These are phyloP conservation scores for Gasteruption jaculator DNA, from an alignment of 2,888 invertebrate species.

Conservation along the genomic window DNA sequence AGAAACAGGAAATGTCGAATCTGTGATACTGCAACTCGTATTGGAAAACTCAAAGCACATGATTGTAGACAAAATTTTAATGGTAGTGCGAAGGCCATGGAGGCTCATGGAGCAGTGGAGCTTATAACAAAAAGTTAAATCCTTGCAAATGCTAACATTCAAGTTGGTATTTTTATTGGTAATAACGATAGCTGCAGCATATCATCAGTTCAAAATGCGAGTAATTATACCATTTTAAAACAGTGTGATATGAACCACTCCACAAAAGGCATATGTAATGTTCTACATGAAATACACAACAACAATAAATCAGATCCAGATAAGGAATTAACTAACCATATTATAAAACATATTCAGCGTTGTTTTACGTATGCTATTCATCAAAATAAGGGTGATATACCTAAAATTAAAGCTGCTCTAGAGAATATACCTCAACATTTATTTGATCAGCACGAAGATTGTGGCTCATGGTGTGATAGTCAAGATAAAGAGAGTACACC, in stretches of 20 bases:
- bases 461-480: conserved; percentile 13
- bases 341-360: conserved; percentile 13
- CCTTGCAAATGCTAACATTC: conserved; percentile 10
- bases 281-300: conserved; percentile 9
- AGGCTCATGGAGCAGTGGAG: conserved; percentile 12
- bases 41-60: conserved; percentile 3
- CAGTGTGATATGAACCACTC: conserved; percentile 16
- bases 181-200: conserved; percentile 16
- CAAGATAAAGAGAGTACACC: conserved; percentile 12
- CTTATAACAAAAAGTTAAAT: conserved; percentile 4
- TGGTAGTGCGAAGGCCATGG: conserved; percentile 17
- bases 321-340: conserved; percentile 12
- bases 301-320: conserved; percentile 8
- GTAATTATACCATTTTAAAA: conserved; percentile 6
- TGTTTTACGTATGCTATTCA: conserved; percentile 15
- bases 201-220: conserved; percentile 5
- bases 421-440: conserved; percentile 17
- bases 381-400: conserved; percentile 11
- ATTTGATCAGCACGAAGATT: conserved; percentile 12
- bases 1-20: conserved; percentile 13
- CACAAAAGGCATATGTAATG: conserved; percentile 7
- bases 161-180: conserved; percentile 18
- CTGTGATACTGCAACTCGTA: conserved; percentile 3
- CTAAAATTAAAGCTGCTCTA: conserved; percentile 7
- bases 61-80: conserved; percentile 15